Evolutionary conservation across 2,888 invertebrate species (phyloP).

Genomic region (Drosophila lutescens): DNA sequence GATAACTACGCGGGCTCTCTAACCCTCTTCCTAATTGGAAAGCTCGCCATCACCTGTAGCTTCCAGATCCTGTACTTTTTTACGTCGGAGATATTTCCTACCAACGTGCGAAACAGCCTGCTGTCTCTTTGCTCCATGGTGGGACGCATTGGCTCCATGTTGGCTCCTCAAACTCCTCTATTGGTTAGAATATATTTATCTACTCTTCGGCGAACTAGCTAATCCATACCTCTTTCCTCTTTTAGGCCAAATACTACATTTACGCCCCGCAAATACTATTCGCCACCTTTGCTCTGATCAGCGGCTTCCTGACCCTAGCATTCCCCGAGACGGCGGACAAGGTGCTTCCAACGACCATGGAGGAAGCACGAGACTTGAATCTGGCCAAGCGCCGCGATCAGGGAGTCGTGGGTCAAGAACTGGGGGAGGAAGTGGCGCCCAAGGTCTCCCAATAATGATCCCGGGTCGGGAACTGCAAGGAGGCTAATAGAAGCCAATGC

Average conservation of each 20-base stretch:
- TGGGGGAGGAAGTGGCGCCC: not conserved
- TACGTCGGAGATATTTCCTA: slow-evolving; percentile 90
- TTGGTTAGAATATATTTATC: slow-evolving; percentile 78
- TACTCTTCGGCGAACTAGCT: rapidly evolving
- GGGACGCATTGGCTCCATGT: slow-evolving; percentile 88
- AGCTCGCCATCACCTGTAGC: slow-evolving; percentile 88
- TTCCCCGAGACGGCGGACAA: slow-evolving; percentile 88
- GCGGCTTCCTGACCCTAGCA: slow-evolving; percentile 86
- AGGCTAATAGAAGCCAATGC: slow-evolving; percentile 24
- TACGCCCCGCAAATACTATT: slow-evolving; percentile 86
- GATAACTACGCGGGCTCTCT: slow-evolving; percentile 85
- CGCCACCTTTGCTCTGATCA: slow-evolving; percentile 86
- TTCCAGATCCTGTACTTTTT: slow-evolving; percentile 89
- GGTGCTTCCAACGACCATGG: slow-evolving; percentile 87
- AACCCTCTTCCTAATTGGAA: slow-evolving; percentile 86
- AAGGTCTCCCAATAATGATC: slow-evolving; percentile 11
- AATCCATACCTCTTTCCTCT: not conserved
- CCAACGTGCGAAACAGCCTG: slow-evolving; percentile 87
- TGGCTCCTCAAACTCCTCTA: slow-evolving; percentile 89
- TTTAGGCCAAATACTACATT: slow-evolving; percentile 83
- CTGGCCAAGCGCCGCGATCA: slow-evolving; percentile 3
- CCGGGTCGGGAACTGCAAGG: not conserved
- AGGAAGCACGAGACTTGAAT: slow-evolving; percentile 85
- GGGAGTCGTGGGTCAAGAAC: slow-evolving; percentile 1
- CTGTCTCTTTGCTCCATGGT: slow-evolving; percentile 89